Percentiles rank a stretch among this genome's conserved stretches.
phyloP scores from a whole-genome alignment of 2,888 invertebrate species.

The Leptopilina syphax region DNA sequence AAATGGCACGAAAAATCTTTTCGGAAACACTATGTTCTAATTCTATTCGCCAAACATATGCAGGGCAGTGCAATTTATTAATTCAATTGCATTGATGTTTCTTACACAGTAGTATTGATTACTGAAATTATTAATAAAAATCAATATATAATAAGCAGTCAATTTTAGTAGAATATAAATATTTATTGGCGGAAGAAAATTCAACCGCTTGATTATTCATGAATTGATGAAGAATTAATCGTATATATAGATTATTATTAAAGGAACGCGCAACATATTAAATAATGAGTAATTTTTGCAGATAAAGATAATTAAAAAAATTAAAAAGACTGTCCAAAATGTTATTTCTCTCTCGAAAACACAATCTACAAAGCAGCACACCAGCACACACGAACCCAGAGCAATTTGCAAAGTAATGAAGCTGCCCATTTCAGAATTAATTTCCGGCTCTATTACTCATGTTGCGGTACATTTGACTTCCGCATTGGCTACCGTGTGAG shows the following conservation, averaged over 20 bases:
- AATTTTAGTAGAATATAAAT: slow-evolving; percentile 33
- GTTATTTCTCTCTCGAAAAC: slow-evolving; percentile 18
- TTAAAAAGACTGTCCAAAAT: slow-evolving; percentile 12
- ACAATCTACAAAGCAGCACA: slow-evolving; percentile 27
- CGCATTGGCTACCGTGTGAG: slow-evolving; percentile 35
- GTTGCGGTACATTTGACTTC: slow-evolving; percentile 34
- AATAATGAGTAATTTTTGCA: slow-evolving; percentile 12
- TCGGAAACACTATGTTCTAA: too few species aligned
- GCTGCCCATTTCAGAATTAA: slow-evolving; percentile 34
- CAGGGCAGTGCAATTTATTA: neutral
- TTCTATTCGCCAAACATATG: too few species aligned
- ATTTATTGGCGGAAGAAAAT: slow-evolving; percentile 19
- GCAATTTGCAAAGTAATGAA: slow-evolving; percentile 39
- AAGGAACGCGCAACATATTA: neutral
- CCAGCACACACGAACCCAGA: too few species aligned
- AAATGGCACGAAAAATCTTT: neutral
- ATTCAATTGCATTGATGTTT: neutral
- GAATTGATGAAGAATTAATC: slow-evolving; percentile 11
- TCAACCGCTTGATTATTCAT: neutral
- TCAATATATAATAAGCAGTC: neutral
- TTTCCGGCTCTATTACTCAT: slow-evolving; percentile 34
- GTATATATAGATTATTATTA: neutral
- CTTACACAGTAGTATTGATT: neutral
- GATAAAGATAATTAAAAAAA: slow-evolving; percentile 14
- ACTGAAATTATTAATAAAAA: neutral